Evolutionary conservation across 2,888 invertebrate genomes (phyloP).

Genomic region (Busseola fusca): DNA sequence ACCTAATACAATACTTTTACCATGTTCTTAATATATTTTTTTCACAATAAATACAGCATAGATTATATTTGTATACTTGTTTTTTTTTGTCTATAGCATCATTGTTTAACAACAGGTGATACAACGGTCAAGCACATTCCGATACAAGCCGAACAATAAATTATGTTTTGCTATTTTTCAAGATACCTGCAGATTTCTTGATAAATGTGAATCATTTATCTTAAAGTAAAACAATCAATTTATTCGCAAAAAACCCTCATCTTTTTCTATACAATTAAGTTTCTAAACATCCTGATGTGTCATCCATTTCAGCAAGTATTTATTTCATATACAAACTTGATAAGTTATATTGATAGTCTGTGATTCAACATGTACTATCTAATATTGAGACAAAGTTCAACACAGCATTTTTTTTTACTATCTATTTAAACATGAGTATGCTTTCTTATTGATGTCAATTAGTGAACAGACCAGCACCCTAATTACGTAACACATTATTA

Average conservation of each 20-base stretch:
- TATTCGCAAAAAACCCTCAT: background rate
- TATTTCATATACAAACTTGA: background rate
- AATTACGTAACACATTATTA: too few relatives aligned
- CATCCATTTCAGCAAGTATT: slow-evolving; percentile 19
- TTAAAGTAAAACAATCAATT: too few relatives aligned
- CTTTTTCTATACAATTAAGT: background rate
- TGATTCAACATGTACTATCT: slow-evolving; percentile 42
- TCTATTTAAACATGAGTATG: slow-evolving; percentile 1
- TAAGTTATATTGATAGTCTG: background rate
- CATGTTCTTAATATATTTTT: background rate
- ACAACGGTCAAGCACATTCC: background rate
- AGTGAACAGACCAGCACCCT: background rate
- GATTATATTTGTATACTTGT: background rate
- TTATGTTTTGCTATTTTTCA: background rate
- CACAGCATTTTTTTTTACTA: background rate
- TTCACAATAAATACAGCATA: background rate
- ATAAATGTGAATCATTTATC: background rate
- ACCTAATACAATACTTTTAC: background rate
- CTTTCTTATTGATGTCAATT: slow-evolving; percentile 3
- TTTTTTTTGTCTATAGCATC: background rate
- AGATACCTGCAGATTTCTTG: slow-evolving; percentile 8
- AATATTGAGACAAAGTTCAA: slow-evolving; percentile 12
- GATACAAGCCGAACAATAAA: background rate
- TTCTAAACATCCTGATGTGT: slow-evolving; percentile 27
- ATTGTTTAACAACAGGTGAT: background rate